Percentiles rank a stretch among this genome's conserved stretches.
These are phyloP conservation scores for Sanderia malayensis DNA, from an alignment of 30 jellyfish, hydroid and myxozoan genomes.

Conservation along the genomic window DNA sequence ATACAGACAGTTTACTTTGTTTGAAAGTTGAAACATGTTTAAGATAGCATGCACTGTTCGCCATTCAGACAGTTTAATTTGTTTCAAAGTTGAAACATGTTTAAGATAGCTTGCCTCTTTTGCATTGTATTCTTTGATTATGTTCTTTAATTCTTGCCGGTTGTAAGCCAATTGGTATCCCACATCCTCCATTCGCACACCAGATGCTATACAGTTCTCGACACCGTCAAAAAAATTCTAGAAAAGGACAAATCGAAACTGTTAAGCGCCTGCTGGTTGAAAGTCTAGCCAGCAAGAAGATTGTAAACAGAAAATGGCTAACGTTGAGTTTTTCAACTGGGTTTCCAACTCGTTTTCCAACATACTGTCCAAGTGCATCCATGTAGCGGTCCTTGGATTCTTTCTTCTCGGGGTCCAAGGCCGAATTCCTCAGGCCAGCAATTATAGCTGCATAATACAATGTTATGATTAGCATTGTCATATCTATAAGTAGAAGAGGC, in stretches of 20 bases:
- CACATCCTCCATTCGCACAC: slow-evolving; percentile 90
- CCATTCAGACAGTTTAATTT: too few relatives aligned
- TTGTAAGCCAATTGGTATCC: slow-evolving; percentile 93
- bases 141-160: slow-evolving; percentile 85
- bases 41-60: too few relatives aligned
- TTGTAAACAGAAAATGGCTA: background rate
- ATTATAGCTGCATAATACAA: slow-evolving; percentile 46
- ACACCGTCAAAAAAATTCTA: slow-evolving; percentile 96
- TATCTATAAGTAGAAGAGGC: too few relatives aligned
- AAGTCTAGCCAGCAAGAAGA: too few relatives aligned
- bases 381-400: slow-evolving; percentile 76
- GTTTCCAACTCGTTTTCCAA: slow-evolving; percentile 75
- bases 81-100: too few relatives aligned
- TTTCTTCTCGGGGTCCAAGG: slow-evolving; percentile 79
- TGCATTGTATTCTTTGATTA: slow-evolving; percentile 88
- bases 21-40: too few relatives aligned
- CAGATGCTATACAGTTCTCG: slow-evolving; percentile 89
- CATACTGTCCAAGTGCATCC: slow-evolving; percentile 87
- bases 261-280: background rate
- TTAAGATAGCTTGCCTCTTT: too few relatives aligned
- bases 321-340: slow-evolving; percentile 93
- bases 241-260: background rate
- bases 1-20: too few relatives aligned
- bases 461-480: too few relatives aligned
- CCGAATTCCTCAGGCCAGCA: slow-evolving; percentile 73